These are phyloP conservation scores for Bryconaethiops microstoma DNA, from an alignment of 2,797 vertebrate species.

Conservation along the genomic window DNA sequence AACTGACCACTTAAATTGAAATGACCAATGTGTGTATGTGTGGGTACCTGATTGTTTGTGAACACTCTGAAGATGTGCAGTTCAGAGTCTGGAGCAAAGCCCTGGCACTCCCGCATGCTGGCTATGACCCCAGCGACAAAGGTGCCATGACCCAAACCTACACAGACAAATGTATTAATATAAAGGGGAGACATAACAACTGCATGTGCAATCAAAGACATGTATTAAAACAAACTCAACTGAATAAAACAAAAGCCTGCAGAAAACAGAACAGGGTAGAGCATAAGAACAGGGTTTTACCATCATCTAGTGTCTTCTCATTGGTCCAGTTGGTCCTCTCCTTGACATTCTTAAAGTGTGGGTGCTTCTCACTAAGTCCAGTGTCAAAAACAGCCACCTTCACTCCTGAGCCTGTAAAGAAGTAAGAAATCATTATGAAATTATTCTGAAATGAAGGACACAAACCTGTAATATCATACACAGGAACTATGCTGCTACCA, in stretches of 20 bases:
- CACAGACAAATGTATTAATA: conserved; percentile 27
- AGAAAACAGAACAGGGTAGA: no score
- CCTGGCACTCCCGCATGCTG: conserved; percentile 99
- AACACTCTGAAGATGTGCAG: conserved; percentile 99
- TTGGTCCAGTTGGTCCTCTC: conserved; percentile 99
- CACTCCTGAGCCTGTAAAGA: conserved; percentile 87
- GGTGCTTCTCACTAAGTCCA: conserved; percentile 96
- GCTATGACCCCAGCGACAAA: conserved; percentile 99
- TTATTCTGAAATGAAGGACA: neutral
- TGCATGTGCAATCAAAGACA: no score
- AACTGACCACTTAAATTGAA: neutral
- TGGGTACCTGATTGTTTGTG: conserved; percentile 94
- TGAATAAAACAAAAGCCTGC: no score
- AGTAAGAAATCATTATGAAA: neutral
- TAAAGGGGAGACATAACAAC: neutral
- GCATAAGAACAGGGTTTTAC: conserved; percentile 68
- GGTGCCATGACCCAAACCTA: conserved; percentile 96
- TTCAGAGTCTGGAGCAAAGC: conserved; percentile 96
- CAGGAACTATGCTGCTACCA: neutral
- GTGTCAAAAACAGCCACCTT: conserved; percentile 98
- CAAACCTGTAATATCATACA: neutral
- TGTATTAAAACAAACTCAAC: no score
- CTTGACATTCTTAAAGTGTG: conserved; percentile 98
- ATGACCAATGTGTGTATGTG: neutral
- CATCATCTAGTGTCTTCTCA: conserved; percentile 98